Conservation (phyloP, 2,113 vertebrate genomes). For the Cyanocitta stelleri region DNA sequence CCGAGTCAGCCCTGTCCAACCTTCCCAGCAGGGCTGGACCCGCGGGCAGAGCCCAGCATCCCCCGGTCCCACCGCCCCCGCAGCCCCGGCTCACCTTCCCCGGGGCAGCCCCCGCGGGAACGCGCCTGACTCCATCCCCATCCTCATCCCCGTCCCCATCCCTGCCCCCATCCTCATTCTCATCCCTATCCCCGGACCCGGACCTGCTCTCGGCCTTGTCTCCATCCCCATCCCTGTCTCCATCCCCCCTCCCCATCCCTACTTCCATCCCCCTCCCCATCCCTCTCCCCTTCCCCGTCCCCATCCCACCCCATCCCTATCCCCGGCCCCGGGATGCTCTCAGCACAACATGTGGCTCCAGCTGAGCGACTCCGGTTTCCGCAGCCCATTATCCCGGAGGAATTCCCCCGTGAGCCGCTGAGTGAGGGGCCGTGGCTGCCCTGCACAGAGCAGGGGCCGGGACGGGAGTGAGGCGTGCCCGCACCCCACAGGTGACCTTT, state of each 20-base stretch:
- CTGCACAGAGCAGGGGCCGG: background rate
- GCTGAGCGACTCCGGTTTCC: background rate
- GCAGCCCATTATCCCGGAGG: background rate
- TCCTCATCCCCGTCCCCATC: background rate
- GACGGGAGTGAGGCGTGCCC: background rate
- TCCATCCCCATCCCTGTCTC: background rate
- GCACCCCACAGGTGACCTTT: background rate
- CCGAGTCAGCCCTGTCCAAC: rapidly evolving
- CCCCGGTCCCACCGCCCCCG: background rate
- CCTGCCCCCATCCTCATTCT: rapidly evolving
- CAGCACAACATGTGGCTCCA: background rate
- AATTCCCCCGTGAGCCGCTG: conserved; percentile 30
- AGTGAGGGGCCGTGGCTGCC: conserved; percentile 27
- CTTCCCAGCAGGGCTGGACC: rapidly evolving
- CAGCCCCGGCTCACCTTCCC: background rate
- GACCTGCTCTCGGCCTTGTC: too few relatives aligned
- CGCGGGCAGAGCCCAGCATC: background rate
- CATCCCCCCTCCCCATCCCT: background rate
- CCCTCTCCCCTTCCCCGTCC: background rate
- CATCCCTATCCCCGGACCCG: too few relatives aligned
- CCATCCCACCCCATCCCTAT: too few relatives aligned
- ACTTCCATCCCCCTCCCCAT: background rate
- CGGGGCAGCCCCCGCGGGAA: background rate
- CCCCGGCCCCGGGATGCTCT: background rate
- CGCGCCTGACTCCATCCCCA: background rate